phyloP scores from a whole-genome alignment of 2,888 invertebrate genomes.

The Drosophila greeni region DNA sequence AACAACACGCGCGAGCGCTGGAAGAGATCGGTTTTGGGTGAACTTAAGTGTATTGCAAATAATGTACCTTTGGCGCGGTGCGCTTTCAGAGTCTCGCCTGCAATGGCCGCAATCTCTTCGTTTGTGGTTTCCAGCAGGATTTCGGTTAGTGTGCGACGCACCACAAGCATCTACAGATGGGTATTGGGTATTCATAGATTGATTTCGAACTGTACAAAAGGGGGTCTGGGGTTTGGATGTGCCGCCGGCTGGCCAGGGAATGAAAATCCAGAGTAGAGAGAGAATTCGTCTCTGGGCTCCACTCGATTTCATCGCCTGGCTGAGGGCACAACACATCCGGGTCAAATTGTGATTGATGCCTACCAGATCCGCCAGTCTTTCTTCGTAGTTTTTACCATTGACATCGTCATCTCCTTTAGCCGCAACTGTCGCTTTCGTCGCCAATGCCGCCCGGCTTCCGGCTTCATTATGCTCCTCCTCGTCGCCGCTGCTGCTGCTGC shows the following conservation, averaged over 20 bases:
- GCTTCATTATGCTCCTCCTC: constrained; percentile 5
- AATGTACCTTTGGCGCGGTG: constrained; percentile 88
- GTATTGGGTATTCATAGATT: constrained; percentile 54
- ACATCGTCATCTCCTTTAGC: constrained; percentile 30
- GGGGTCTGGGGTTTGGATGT: constrained; percentile 17
- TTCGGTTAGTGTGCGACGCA: constrained; percentile 93
- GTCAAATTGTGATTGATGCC: constrained; percentile 60
- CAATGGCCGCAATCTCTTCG: constrained; percentile 90
- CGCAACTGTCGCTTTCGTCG: constrained; percentile 12
- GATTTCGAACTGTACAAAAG: constrained; percentile 42
- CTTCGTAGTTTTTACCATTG: constrained; percentile 75
- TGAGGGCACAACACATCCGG: constrained; percentile 36
- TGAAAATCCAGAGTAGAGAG: constrained; percentile 46
- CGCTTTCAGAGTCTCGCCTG: constrained; percentile 91
- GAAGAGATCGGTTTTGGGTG: constrained; percentile 43
- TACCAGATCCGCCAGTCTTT: constrained; percentile 75
- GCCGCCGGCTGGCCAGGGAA: constrained; percentile 44
- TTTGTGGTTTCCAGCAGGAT: constrained; percentile 96
- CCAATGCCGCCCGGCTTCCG: background rate
- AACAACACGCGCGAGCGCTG: constrained; percentile 42
- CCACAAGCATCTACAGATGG: constrained; percentile 87
- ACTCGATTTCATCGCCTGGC: constrained; percentile 53
- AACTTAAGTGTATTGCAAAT: constrained; percentile 28
- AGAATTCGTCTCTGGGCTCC: constrained; percentile 4
- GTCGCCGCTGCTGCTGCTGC: constrained; percentile 74